Conservation (phyloP, 2,888 invertebrate genomes). For the Choreutis nemorana region DNA sequence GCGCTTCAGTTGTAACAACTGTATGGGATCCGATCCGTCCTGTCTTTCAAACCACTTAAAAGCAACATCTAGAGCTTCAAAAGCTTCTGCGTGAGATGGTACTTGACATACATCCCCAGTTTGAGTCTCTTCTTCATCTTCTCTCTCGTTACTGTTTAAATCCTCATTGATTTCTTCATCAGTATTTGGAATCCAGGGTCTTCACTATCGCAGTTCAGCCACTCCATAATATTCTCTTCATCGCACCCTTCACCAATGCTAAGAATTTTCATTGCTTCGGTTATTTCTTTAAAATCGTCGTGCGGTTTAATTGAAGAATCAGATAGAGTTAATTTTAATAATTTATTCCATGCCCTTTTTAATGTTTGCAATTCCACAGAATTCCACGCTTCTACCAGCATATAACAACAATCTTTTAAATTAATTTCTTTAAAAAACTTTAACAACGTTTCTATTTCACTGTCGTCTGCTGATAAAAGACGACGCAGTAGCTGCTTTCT, state of each 20-base stretch:
- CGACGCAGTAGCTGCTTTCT: slow-evolving; percentile 5
- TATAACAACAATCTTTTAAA: too few species aligned
- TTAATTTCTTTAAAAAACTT: slow-evolving; percentile 2
- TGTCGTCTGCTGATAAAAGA: slow-evolving; percentile 4
- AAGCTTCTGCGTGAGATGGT: slow-evolving; percentile 7
- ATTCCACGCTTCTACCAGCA: slow-evolving; percentile 6
- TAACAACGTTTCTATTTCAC: slow-evolving; percentile 4
- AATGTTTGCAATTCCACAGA: slow-evolving; percentile 4
- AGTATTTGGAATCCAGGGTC: slow-evolving; percentile 6
- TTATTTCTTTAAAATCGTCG: slow-evolving; percentile 9
- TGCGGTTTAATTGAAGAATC: slow-evolving; percentile 7
- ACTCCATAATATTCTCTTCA: slow-evolving; percentile 6
- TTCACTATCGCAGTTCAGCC: slow-evolving; percentile 8
- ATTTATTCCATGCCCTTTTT: slow-evolving; percentile 5
- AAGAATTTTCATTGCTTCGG: slow-evolving; percentile 8
- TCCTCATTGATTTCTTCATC: slow-evolving; percentile 8
- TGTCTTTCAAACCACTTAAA: slow-evolving; percentile 6
- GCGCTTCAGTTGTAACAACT: slow-evolving; percentile 6
- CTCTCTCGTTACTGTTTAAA: slow-evolving; percentile 7
- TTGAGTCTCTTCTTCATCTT: slow-evolving; percentile 6
- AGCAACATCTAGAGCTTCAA: slow-evolving; percentile 5
- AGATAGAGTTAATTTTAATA: slow-evolving; percentile 5
- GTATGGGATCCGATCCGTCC: slow-evolving; percentile 6
- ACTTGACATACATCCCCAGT: slow-evolving; percentile 6
- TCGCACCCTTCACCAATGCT: slow-evolving; percentile 8